These are phyloP conservation scores for Lydus trimaculatus DNA, from an alignment of 2,888 invertebrate genomes.

Conservation along the genomic window DNA sequence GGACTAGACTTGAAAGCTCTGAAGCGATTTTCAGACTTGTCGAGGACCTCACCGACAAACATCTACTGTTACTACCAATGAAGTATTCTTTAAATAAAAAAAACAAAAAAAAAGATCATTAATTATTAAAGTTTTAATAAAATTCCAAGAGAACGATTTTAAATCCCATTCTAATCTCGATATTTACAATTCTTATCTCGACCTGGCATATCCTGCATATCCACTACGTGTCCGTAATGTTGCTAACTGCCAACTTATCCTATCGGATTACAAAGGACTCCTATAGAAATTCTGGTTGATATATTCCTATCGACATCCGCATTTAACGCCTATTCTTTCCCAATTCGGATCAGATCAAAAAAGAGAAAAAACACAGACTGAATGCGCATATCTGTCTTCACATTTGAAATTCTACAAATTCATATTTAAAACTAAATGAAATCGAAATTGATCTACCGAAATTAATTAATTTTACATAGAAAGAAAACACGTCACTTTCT, in stretches of 20 bases:
- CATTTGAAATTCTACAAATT: too few relatives aligned
- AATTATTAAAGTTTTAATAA: slow-evolving; percentile 15
- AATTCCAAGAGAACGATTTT: not conserved
- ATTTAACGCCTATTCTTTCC: not conserved
- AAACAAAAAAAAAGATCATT: not conserved
- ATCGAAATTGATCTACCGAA: not conserved
- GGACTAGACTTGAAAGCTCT: not conserved
- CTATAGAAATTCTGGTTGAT: slow-evolving; percentile 8
- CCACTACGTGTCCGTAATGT: slow-evolving; percentile 18
- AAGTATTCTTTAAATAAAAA: too few relatives aligned
- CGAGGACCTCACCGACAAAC: not conserved
- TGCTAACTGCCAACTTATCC: slow-evolving; percentile 34
- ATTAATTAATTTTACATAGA: not conserved
- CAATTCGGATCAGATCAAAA: not conserved
- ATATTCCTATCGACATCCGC: not conserved
- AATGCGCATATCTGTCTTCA: not conserved
- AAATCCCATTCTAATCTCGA: slow-evolving; percentile 8
- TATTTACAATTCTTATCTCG: slow-evolving; percentile 32
- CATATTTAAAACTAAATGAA: not conserved
- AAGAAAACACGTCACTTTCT: not conserved
- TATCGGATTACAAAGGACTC: slow-evolving; percentile 29
- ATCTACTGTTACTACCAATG: not conserved
- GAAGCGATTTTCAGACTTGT: slow-evolving; percentile 7
- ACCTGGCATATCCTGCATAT: slow-evolving; percentile 14
- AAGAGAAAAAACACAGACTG: not conserved